Base-by-base conservation (phyloP, 2,113 vertebrate genomes). In the Eptesicus fuscus region DNA sequence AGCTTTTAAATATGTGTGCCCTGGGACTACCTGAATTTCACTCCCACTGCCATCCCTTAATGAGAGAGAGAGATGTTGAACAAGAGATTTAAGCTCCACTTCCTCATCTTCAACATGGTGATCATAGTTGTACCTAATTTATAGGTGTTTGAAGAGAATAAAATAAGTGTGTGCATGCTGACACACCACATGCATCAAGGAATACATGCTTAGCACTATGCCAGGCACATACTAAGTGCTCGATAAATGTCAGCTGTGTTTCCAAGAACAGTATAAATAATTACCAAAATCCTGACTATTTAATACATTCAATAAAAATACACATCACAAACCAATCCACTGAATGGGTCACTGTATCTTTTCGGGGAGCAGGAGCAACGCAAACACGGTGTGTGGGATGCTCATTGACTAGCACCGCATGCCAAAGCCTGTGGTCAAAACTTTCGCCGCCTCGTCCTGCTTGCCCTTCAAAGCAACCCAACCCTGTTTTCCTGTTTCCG, bases 351-450 rank as follows among this genome's bases (percentile, higher is more conserved):
- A 17, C 32, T 12, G 0, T 11, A 0, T 35, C 11, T 86, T 47
- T 49, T 1, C 32, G n/a, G 35, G 35, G 3, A 78, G 9, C 56
- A 35, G 40, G 12, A 79, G 4, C 13, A 70, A 65, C 17, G 88
- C 8, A 42, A 42, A 49, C 16, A 11, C 7, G 7, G 1, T 7
- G 9, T 1, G 4, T 9, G 9, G 30, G 63, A 23, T 10, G 0
- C 30, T 42, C 44, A 7, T 0, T 32, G 42, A 79, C 5, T 22
- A 61, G 22, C 22, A 6, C 37, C 9, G 7, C 9, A 5, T 28
- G 35, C 35, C 47, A 80, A 32, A 4, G 3, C 2, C 5, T 44
- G n/a, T 0, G n/a, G 37, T 13, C 20, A 76, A 40, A 69, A 37
- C 7, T 13, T 23, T 7, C 13, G 11, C 59, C 59, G 30, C 30